Evolutionary conservation across 2,113 vertebrate genomes (phyloP).

Genomic region (Mastomys coucha): DNA sequence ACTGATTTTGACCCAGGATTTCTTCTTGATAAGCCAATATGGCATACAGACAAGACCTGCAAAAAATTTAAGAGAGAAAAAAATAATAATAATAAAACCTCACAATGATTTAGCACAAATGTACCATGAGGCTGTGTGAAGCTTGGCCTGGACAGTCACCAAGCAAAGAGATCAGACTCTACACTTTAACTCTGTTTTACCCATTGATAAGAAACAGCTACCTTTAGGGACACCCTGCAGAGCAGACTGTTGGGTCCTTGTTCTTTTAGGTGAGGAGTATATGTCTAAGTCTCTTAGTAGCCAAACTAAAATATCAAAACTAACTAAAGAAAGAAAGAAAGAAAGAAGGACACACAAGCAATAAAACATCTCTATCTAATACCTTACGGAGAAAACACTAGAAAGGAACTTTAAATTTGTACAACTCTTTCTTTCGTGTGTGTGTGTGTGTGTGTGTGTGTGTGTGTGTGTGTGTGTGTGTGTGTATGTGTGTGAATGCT

Average conservation of each 20-base stretch:
- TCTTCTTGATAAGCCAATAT: conserved; percentile 65
- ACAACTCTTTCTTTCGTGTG: background rate
- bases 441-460: background rate
- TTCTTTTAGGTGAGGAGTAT: background rate
- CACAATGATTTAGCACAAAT: background rate
- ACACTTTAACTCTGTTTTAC: background rate
- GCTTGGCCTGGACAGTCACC: background rate
- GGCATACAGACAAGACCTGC: conserved; percentile 18
- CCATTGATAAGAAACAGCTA: background rate
- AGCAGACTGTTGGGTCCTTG: too few relatives aligned
- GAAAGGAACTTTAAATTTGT: background rate
- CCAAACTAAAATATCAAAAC: background rate
- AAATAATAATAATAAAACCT: background rate
- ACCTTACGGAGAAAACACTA: background rate
- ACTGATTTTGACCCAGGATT: conserved; percentile 56
- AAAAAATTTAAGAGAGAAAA: conserved; percentile 8
- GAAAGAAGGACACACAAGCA: background rate
- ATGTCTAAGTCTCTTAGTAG: background rate
- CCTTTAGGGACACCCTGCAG: background rate
- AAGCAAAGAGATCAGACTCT: background rate
- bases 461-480: too few relatives aligned
- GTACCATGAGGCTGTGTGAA: background rate
- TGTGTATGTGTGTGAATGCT: background rate
- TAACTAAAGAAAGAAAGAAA: background rate
- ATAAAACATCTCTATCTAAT: background rate